These are phyloP conservation scores for Cassiopea xamachana DNA, from an alignment of 30 jellyfish, hydroid and myxozoan species.

Conservation along the genomic window DNA sequence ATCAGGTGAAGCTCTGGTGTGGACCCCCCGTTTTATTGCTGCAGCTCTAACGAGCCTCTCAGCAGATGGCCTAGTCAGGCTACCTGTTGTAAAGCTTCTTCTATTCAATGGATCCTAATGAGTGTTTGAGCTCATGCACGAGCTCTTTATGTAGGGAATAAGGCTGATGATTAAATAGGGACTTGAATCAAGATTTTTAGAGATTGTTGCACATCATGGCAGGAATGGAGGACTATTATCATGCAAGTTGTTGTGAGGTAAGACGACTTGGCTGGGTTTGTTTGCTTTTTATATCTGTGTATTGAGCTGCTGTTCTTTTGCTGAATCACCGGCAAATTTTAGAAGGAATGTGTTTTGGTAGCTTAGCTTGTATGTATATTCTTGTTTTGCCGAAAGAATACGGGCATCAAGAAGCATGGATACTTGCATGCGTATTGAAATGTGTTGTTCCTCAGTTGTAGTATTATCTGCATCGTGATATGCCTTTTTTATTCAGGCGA, in stretches of 20 bases:
- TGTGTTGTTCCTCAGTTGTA: too few relatives aligned
- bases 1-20: too few relatives aligned
- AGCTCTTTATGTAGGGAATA: neutral
- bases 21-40: neutral
- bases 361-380: too few relatives aligned
- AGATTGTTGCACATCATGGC: neutral
- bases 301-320: constrained; percentile 8
- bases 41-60: neutral
- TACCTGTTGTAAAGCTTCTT: constrained; percentile 12
- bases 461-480: too few relatives aligned
- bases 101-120: neutral
- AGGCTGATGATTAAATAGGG: neutral
- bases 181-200: neutral
- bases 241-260: constrained; percentile 75
- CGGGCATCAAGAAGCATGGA: too few relatives aligned
- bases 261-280: neutral
- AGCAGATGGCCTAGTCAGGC: constrained; percentile 41
- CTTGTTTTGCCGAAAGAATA: too few relatives aligned
- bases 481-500: too few relatives aligned
- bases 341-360: neutral
- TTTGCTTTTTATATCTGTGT: neutral
- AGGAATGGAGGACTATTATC: constrained; percentile 55
- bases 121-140: neutral
- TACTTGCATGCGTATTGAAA: too few relatives aligned
- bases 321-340: neutral